Evolutionary conservation across 2,797 vertebrate species (phyloP), one percentile per base, ranked within the genome.

Genomic region (Gadopsis marmoratus): DNA sequence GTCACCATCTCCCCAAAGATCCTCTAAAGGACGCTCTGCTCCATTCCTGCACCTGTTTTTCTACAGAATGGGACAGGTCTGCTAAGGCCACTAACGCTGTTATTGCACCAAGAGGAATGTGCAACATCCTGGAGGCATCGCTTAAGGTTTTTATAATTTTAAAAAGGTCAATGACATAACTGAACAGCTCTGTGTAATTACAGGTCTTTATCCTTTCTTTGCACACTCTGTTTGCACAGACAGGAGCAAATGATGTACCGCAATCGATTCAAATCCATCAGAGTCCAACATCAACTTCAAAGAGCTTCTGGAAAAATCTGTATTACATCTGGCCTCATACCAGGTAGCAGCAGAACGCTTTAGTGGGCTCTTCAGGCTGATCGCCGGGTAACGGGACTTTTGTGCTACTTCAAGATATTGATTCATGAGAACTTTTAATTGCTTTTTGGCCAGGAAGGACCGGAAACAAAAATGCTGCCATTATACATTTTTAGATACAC

Each of bases 281-380:
- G 7, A 77, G 21, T 58, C 53, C 12, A 47, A 29, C 39, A 79
- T 66, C 54, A 62, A 56, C 47, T 78, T 77, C 29, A 53, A 61
- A 81, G 56, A 73, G 64, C 56, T 71, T 73, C 29, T 51, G 55
- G 71, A 77, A 66, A 66, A 73, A 63, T 74, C 51, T 61, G 41
- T 23, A 37, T 71, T 12, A 62, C n/a, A 51, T 70, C 63, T 83
- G 62, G 76, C 72, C 23, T 39, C 54, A 45, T 1, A 73, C 62
- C 66, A 67, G 51, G 11, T 8, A 54, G 43, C 56, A 63, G 61
- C n/a, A 65, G 61, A 81, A 56, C 1, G 33, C 47, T 59, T 62
- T 0, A 45, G 68, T 47, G 7, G 4, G 54, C 70, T 69, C 70
- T 55, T 73, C 12, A 59, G n/a, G 2, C 48, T 55, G 23, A 51